phyloP scores from a whole-genome alignment of 2,888 invertebrate species.

The Thereva nobilitata region DNA sequence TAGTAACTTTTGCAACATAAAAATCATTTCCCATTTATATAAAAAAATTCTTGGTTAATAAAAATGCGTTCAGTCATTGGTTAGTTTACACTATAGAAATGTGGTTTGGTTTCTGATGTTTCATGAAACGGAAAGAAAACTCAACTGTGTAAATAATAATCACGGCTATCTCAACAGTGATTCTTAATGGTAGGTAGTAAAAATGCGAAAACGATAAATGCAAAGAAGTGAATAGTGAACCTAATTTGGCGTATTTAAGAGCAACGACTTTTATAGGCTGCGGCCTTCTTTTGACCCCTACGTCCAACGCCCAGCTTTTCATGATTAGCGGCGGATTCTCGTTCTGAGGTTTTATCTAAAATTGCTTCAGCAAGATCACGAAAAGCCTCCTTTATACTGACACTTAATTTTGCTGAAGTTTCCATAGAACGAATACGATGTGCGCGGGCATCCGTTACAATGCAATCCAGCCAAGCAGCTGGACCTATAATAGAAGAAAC shows the following conservation, averaged over 20 bases:
- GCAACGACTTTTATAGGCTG: constrained; percentile 58
- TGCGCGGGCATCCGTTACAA: constrained; percentile 87
- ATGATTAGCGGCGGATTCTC: constrained; percentile 76
- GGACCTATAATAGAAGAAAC: too few relatives aligned
- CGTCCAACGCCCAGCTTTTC: constrained; percentile 75
- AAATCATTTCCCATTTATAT: neutral
- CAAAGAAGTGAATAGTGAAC: constrained; percentile 25
- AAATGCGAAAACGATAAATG: constrained; percentile 26
- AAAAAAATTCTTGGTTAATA: constrained; percentile 9
- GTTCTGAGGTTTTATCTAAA: constrained; percentile 85
- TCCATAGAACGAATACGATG: constrained; percentile 97
- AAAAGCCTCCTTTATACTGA: constrained; percentile 95
- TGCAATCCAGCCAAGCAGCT: too few relatives aligned
- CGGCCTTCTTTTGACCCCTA: constrained; percentile 60
- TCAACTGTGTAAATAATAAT: constrained; percentile 16
- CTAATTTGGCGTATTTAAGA: constrained; percentile 49
- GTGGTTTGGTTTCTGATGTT: constrained; percentile 22
- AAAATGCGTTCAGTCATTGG: constrained; percentile 28
- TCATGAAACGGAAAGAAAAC: constrained; percentile 10
- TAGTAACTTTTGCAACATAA: constrained; percentile 15
- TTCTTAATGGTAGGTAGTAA: too few relatives aligned
- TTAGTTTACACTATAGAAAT: constrained; percentile 26
- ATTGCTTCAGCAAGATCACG: constrained; percentile 93
- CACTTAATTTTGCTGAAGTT: constrained; percentile 96
- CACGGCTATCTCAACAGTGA: constrained; percentile 13